Conservation (phyloP, 2,797 vertebrate genomes). For the Peromyscus melanophrys region DNA sequence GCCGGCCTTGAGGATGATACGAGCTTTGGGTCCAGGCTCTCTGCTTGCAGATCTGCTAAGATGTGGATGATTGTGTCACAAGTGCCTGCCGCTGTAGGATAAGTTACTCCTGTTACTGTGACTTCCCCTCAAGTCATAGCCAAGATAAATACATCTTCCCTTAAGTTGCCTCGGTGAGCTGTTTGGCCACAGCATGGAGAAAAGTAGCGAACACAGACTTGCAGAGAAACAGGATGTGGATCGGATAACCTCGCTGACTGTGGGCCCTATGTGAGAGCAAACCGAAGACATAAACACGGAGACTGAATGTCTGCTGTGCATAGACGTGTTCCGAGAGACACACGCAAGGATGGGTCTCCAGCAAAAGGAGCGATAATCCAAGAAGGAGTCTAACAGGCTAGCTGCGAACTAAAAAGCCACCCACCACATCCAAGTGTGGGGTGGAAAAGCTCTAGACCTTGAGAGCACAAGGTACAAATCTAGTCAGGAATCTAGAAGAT, state of each 20-base stretch:
- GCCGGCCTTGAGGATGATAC: neutral
- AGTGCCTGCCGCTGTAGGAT: neutral
- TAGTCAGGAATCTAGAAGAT: neutral
- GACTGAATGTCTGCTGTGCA: neutral
- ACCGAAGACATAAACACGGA: neutral
- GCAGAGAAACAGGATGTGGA: neutral
- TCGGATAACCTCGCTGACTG: neutral
- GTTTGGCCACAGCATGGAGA: neutral
- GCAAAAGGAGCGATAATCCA: neutral
- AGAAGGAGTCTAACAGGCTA: neutral
- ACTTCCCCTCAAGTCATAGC: neutral
- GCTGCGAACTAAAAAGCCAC: neutral
- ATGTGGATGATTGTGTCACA: neutral
- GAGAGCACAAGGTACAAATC: rapidly evolving
- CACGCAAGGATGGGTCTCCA: neutral
- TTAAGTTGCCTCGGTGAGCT: neutral
- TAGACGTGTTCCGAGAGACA: neutral
- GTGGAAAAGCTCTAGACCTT: neutral
- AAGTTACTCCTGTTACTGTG: neutral
- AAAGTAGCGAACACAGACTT: neutral
- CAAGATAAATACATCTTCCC: neutral
- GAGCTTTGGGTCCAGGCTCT: neutral
- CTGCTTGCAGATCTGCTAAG: neutral
- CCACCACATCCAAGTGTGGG: neutral
- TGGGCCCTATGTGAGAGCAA: neutral